Conservation (phyloP, 2,888 invertebrate genomes). For the Phorcus lineatus region DNA sequence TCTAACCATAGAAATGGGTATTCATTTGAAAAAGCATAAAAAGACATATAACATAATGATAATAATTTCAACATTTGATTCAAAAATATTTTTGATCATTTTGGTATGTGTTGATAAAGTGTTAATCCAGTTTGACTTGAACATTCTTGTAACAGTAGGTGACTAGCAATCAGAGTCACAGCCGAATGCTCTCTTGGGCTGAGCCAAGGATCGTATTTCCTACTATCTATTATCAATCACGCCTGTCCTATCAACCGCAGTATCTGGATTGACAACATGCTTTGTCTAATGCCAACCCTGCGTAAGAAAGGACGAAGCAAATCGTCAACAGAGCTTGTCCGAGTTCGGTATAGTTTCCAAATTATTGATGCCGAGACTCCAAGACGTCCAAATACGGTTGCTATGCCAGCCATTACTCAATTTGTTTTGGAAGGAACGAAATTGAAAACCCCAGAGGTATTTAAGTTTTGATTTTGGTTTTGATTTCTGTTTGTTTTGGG, state of each 20-base stretch:
- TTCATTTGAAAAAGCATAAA: not conserved
- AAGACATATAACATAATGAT: not conserved
- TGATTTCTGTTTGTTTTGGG: not conserved
- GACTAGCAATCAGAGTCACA: conserved; percentile 14
- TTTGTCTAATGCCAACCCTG: conserved; percentile 13
- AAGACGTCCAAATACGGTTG: conserved; percentile 41
- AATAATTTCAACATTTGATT: not conserved
- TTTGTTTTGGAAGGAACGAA: conserved; percentile 59
- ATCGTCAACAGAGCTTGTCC: conserved; percentile 13
- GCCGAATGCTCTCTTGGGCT: not conserved
- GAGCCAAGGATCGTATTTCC: not conserved
- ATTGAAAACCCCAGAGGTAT: conserved; percentile 40
- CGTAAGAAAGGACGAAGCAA: conserved; percentile 19
- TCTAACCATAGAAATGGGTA: not conserved
- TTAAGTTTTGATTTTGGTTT: not conserved
- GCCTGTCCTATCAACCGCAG: conserved; percentile 19
- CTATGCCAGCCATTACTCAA: conserved; percentile 54
- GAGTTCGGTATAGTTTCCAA: conserved; percentile 19
- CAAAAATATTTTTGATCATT: not conserved
- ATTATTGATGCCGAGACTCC: conserved; percentile 43
- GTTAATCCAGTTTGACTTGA: not conserved
- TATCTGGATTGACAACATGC: conserved; percentile 19
- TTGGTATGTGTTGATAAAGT: not conserved
- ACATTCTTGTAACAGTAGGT: conserved; percentile 16
- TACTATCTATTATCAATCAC: conserved; percentile 16